A percentile compares a stretch with the other conserved stretches of the same genome.
These are phyloP conservation scores for Heliconius ismenius DNA, from an alignment of 2,888 invertebrate species.

Conservation along the genomic window DNA sequence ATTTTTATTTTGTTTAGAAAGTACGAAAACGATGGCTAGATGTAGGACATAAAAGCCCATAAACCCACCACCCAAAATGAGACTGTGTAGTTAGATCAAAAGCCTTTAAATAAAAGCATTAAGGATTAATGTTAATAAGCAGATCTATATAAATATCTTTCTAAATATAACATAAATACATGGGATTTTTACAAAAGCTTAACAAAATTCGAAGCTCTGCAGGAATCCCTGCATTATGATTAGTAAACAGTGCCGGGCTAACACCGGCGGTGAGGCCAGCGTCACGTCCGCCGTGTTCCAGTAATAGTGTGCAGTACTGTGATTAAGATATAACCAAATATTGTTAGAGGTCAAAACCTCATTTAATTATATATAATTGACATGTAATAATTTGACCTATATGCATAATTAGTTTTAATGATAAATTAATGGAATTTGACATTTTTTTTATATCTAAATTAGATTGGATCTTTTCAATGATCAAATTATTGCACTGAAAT, in stretches of 20 bases:
- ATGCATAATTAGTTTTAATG: neutral
- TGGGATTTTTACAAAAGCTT: neutral
- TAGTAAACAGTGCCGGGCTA: slow-evolving; percentile 33
- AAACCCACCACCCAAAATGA: no score
- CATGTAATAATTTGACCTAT: neutral
- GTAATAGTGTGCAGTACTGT: slow-evolving; percentile 21
- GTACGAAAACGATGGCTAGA: no score
- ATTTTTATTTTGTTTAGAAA: no score
- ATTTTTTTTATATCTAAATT: no score
- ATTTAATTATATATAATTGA: slow-evolving; percentile 5
- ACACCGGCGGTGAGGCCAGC: slow-evolving; percentile 15
- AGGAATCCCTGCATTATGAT: slow-evolving; percentile 35
- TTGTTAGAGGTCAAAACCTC: neutral
- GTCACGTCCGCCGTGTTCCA: slow-evolving; percentile 30
- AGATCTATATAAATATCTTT: no score
- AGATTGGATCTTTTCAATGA: no score
- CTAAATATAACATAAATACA: neutral
- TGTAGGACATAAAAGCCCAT: no score
- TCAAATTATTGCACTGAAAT: no score
- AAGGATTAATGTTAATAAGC: no score
- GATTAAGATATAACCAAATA: slow-evolving; percentile 32
- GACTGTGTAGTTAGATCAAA: no score
- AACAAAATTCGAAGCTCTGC: neutral
- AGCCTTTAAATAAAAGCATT: no score
- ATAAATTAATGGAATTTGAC: neutral